phyloP scores from a whole-genome alignment of 2,888 invertebrate genomes.

The Geophilus truncorum region DNA sequence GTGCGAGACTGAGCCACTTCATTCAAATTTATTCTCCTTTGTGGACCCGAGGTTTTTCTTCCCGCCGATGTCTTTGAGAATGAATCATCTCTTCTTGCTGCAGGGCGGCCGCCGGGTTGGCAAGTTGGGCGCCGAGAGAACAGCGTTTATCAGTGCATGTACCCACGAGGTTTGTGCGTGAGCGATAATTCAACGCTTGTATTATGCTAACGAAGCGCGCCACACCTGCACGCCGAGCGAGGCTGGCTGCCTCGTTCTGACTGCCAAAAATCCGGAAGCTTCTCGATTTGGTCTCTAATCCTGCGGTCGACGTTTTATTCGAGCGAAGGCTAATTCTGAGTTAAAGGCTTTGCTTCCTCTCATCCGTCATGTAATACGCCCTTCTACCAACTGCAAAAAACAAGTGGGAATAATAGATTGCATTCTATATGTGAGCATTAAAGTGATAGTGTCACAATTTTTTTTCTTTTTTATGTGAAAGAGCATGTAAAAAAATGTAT shows the following conservation, averaged over 20 bases:
- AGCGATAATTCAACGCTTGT: slow-evolving; percentile 27
- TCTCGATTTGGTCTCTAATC: slow-evolving; percentile 11
- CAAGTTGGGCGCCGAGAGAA: background rate
- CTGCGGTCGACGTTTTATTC: slow-evolving; percentile 21
- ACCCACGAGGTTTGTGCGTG: slow-evolving; percentile 16
- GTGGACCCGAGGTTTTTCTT: background rate
- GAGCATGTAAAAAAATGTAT: no score
- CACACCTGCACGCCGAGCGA: background rate
- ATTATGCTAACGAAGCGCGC: slow-evolving; percentile 16
- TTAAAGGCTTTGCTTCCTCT: background rate
- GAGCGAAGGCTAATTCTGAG: slow-evolving; percentile 25
- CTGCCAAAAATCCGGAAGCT: slow-evolving; percentile 27
- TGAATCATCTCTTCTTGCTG: slow-evolving; percentile 14
- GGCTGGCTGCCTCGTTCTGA: background rate
- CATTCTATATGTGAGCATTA: background rate
- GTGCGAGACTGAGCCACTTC: background rate
- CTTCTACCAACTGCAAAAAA: background rate
- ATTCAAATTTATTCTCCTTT: slow-evolving; percentile 1
- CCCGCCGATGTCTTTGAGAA: background rate
- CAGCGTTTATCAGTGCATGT: slow-evolving; percentile 20
- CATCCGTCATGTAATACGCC: background rate
- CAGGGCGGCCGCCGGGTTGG: slow-evolving; percentile 1
- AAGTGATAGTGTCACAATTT: no score
- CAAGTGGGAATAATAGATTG: background rate
- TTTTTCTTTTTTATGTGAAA: no score